Conservation (phyloP, 2,113 vertebrate genomes). For the Albula goreensis region DNA sequence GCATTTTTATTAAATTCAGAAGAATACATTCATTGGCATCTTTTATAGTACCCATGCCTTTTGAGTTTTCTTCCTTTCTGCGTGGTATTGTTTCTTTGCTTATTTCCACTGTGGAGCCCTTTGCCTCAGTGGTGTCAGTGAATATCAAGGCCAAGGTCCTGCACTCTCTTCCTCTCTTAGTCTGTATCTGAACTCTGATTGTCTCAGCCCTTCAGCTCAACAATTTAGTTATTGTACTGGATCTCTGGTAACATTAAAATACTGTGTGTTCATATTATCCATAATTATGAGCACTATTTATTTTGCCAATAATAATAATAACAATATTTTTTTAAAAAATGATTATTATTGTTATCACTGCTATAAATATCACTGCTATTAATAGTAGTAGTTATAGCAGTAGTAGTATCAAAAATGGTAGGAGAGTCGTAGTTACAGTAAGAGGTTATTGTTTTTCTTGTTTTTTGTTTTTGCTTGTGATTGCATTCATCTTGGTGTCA, state of each 20-base stretch:
- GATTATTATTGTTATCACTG: background rate
- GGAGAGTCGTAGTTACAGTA: background rate
- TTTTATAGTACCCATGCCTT: constrained; percentile 2
- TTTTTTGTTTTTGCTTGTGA: constrained; percentile 67
- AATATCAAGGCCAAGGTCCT: constrained; percentile 38
- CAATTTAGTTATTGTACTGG: background rate
- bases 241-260: background rate
- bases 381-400: background rate
- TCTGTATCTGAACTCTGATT: constrained; percentile 26
- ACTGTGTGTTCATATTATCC: background rate
- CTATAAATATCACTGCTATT: background rate
- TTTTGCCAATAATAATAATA: background rate
- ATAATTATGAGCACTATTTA: too few species aligned
- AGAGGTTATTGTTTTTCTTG: background rate
- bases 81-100: background rate
- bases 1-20: background rate
- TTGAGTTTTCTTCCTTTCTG: background rate
- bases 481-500: constrained; percentile 70
- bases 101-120: background rate
- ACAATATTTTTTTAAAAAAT: background rate
- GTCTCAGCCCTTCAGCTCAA: constrained; percentile 27
- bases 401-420: background rate
- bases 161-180: constrained; percentile 11
- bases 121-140: constrained; percentile 13
- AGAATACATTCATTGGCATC: constrained; percentile 15